Conservation (phyloP, 1,140 invertebrate genomes). For the Bombus fervidus region DNA sequence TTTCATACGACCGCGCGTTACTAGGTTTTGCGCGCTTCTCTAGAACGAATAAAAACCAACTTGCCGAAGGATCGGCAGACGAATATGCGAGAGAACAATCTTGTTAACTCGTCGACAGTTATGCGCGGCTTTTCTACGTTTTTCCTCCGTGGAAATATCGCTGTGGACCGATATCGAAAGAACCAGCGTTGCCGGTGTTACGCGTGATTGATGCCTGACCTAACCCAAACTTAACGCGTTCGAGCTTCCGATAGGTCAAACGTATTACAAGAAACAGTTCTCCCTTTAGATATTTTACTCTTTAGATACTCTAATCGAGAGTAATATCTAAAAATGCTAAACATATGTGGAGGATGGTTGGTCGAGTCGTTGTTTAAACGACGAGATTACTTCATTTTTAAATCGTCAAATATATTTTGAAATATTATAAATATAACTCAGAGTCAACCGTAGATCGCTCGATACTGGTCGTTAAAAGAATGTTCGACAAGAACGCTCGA, state of each 20-base stretch:
- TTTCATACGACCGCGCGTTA: background rate
- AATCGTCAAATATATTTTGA: no score
- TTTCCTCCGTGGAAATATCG: background rate
- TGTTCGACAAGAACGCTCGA: no score
- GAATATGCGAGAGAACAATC: background rate
- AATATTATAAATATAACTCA: no score
- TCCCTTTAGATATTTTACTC: no score
- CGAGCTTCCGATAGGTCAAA: background rate
- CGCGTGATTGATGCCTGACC: background rate
- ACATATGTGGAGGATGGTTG: no score
- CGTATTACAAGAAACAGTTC: background rate
- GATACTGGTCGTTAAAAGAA: no score
- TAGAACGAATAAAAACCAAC: background rate
- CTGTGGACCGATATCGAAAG: background rate
- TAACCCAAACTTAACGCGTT: no score
- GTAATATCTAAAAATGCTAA: no score
- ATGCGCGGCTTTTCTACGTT: background rate
- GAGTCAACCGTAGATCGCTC: no score
- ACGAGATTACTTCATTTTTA: no score
- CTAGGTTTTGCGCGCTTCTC: background rate
- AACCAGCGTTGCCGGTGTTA: background rate
- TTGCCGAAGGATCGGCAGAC: background rate
- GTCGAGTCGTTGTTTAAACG: no score
- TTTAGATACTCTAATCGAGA: no score
- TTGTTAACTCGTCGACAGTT: background rate